These are phyloP conservation scores for Tetropium fuscum DNA, from an alignment of 2,888 invertebrate species.

Conservation along the genomic window DNA sequence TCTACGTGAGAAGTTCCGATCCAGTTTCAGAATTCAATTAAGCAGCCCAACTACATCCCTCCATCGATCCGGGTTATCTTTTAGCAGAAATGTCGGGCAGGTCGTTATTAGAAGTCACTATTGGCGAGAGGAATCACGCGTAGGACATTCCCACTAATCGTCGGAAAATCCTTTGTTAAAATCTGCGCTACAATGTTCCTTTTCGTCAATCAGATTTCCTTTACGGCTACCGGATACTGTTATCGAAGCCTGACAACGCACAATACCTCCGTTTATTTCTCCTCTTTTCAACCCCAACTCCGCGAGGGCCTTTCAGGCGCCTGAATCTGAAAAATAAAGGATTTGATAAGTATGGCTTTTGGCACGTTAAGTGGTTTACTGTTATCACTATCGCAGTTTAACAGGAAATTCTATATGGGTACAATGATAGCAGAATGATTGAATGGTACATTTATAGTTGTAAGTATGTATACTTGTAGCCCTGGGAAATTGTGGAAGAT, in stretches of 20 bases:
- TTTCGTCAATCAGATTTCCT: constrained; percentile 36
- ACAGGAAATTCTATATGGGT: too few species aligned
- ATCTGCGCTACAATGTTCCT: constrained; percentile 33
- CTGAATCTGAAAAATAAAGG: constrained; percentile 4
- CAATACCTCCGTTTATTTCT: constrained; percentile 31
- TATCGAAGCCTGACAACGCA: constrained; percentile 37
- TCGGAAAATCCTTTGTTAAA: constrained; percentile 36
- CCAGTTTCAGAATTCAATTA: constrained; percentile 18
- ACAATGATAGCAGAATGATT: too few species aligned
- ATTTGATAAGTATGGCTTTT: too few species aligned
- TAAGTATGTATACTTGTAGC: too few species aligned
- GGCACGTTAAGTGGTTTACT: too few species aligned
- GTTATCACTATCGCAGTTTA: too few species aligned
- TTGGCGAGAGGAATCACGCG: constrained; percentile 13
- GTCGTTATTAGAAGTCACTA: constrained; percentile 26
- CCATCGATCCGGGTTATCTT: constrained; percentile 23
- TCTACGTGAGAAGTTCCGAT: not conserved
- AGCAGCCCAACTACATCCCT: constrained; percentile 5
- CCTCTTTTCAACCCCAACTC: constrained; percentile 2
- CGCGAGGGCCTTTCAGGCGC: not conserved
- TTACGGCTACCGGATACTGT: constrained; percentile 28
- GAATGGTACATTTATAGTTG: too few species aligned
- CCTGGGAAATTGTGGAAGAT: too few species aligned
- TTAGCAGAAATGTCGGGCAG: constrained; percentile 3
- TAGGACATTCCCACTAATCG: constrained; percentile 30